Percentiles rank a stretch among this genome's conserved stretches.
These are phyloP conservation scores for Morpho achilles DNA, from an alignment of 2,888 invertebrate species.

Conservation along the genomic window DNA sequence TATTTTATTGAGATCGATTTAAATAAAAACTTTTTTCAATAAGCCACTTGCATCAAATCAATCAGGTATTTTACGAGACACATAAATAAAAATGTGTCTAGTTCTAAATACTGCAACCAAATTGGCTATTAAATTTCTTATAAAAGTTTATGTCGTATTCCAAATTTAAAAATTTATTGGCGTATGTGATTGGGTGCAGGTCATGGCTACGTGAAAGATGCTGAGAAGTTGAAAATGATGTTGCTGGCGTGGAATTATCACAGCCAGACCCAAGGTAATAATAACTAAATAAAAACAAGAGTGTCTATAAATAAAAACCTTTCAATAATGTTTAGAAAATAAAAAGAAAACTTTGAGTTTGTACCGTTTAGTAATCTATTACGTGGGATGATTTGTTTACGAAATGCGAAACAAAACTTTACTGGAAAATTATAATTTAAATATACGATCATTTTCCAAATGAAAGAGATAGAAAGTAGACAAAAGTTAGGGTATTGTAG, in stretches of 20 bases:
- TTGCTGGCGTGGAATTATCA: slow-evolving; percentile 93
- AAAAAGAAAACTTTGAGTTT: too few species aligned
- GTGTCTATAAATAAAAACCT: too few species aligned
- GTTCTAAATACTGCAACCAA: slow-evolving; percentile 15
- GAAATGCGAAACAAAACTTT: too few species aligned
- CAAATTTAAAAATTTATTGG: slow-evolving; percentile 62
- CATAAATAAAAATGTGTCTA: slow-evolving; percentile 15
- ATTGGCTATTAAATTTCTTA: slow-evolving; percentile 45
- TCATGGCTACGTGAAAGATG: slow-evolving; percentile 86
- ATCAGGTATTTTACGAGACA: slow-evolving; percentile 56
- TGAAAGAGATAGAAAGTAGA: too few species aligned
- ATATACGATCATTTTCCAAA: too few species aligned
- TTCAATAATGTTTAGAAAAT: too few species aligned
- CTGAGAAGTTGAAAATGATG: slow-evolving; percentile 93
- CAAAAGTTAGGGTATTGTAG: too few species aligned
- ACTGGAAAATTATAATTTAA: too few species aligned
- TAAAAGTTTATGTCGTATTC: slow-evolving; percentile 33
- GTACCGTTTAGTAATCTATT: too few species aligned
- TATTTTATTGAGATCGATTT: slow-evolving; percentile 13
- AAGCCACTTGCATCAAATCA: slow-evolving; percentile 78
- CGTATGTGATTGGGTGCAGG: slow-evolving; percentile 78
- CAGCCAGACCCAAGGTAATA: slow-evolving; percentile 85
- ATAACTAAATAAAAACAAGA: slow-evolving; percentile 17
- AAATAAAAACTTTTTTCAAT: slow-evolving; percentile 11
- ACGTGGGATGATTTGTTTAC: too few species aligned